Percentiles rank a stretch among this genome's conserved stretches.
phyloP scores from a whole-genome alignment of 2,888 invertebrate species.

The Drosophila suboccidentalis region DNA sequence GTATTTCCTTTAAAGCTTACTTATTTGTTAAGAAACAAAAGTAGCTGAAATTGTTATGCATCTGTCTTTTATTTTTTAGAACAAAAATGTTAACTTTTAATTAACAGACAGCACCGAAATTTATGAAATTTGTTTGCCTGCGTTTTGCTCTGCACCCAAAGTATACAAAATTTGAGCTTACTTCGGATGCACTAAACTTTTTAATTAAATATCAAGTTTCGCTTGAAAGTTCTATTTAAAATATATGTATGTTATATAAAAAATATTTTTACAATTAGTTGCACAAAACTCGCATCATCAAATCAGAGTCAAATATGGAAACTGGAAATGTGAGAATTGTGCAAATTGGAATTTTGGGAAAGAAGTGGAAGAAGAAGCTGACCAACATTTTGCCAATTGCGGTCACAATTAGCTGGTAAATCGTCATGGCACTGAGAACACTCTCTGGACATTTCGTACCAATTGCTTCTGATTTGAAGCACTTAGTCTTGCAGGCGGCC shows the following conservation, averaged over 20 bases:
- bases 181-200: constrained; percentile 58
- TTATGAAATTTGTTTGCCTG: constrained; percentile 33
- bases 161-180: constrained; percentile 13
- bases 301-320: background rate
- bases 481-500: constrained; percentile 30
- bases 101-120: constrained; percentile 47
- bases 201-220: constrained; percentile 72
- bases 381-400: constrained; percentile 35
- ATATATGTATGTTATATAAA: background rate
- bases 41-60: constrained; percentile 8
- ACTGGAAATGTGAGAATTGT: background rate
- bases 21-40: constrained; percentile 9
- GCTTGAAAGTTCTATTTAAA: constrained; percentile 5
- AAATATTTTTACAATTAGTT: constrained; percentile 12
- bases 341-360: background rate
- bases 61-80: background rate
- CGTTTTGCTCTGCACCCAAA: constrained; percentile 2
- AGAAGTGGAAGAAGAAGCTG: constrained; percentile 2
- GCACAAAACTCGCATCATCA: constrained; percentile 1
- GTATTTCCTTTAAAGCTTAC: background rate
- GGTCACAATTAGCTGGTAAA: constrained; percentile 22
- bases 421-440: constrained; percentile 10
- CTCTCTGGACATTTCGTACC: constrained; percentile 42
- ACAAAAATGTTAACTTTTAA: constrained; percentile 59
- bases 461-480: constrained; percentile 53